Percentiles rank a stretch among this genome's conserved stretches.
Conservation (phyloP, 2,113 vertebrate species). For the Chlamydotis undulata region DNA sequence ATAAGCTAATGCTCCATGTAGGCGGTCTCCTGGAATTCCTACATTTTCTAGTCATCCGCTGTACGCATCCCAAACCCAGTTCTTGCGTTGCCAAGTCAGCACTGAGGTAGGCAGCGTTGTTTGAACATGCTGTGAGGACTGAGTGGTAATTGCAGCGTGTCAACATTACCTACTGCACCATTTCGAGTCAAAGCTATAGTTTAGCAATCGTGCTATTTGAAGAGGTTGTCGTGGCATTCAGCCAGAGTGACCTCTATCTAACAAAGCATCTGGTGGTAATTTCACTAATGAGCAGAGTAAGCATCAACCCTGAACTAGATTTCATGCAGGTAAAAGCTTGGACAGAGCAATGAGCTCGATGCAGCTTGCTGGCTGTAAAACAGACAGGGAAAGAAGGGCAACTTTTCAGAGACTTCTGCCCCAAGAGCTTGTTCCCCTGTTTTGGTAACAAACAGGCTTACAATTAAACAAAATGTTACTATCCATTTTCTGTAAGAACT, state of each 20-base stretch:
- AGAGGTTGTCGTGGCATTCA: conserved; percentile 1
- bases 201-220: background rate
- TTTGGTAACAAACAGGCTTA: background rate
- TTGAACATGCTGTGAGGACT: background rate
- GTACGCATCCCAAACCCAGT: background rate
- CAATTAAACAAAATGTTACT: background rate
- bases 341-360: background rate
- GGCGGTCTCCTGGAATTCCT: background rate
- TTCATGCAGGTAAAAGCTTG: conserved; percentile 65
- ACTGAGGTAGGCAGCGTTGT: background rate
- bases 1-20: background rate
- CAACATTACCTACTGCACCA: conserved; percentile 32
- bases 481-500: background rate
- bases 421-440: background rate
- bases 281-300: conserved; percentile 60
- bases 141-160: background rate
- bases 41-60: background rate
- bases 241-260: conserved; percentile 59
- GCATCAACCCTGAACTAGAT: conserved; percentile 63
- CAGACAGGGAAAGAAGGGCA: background rate
- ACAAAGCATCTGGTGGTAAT: conserved; percentile 74
- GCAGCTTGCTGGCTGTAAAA: background rate
- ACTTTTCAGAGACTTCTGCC: background rate
- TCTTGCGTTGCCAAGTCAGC: background rate
- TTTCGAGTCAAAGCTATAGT: conserved; percentile 39